These are phyloP conservation scores for Gouania willdenowi DNA, from an alignment of 2,797 vertebrate genomes.

Conservation along the genomic window DNA sequence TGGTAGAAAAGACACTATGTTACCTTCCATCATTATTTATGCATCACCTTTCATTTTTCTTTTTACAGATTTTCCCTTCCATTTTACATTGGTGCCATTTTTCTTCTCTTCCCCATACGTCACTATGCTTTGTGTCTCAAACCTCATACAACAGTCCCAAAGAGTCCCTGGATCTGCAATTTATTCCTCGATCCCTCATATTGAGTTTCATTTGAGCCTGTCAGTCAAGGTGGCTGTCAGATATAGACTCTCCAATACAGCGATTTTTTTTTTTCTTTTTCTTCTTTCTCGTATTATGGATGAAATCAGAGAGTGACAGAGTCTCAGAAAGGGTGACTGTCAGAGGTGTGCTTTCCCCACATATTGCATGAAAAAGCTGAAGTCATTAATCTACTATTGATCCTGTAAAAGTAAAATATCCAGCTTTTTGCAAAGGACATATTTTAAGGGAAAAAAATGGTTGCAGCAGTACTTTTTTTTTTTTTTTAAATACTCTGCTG, in stretches of 20 bases:
- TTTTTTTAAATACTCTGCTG: not conserved
- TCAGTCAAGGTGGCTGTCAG: slow-evolving; percentile 69
- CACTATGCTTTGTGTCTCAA: slow-evolving; percentile 20
- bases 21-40: too few species aligned
- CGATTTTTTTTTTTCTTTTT: slow-evolving; percentile 34
- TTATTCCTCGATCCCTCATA: slow-evolving; percentile 58
- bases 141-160: slow-evolving; percentile 26
- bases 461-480: not conserved
- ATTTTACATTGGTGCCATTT: slow-evolving; percentile 15
- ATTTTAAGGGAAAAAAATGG: too few species aligned
- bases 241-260: slow-evolving; percentile 62
- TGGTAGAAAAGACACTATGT: slow-evolving; percentile 1
- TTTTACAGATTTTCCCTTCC: slow-evolving; percentile 13
- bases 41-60: not conserved
- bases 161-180: slow-evolving; percentile 58
- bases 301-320: slow-evolving; percentile 60
- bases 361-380: slow-evolving; percentile 12
- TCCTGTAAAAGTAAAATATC: slow-evolving; percentile 3
- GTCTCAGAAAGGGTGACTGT: slow-evolving; percentile 45
- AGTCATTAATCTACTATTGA: slow-evolving; percentile 6
- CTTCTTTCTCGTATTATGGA: slow-evolving; percentile 42
- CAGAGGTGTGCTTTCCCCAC: slow-evolving; percentile 21
- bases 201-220: slow-evolving; percentile 71
- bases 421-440: too few species aligned
- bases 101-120: slow-evolving; percentile 12